Conservation (phyloP, 2,888 invertebrate species). For the Phoenoteleia sp. region DNA sequence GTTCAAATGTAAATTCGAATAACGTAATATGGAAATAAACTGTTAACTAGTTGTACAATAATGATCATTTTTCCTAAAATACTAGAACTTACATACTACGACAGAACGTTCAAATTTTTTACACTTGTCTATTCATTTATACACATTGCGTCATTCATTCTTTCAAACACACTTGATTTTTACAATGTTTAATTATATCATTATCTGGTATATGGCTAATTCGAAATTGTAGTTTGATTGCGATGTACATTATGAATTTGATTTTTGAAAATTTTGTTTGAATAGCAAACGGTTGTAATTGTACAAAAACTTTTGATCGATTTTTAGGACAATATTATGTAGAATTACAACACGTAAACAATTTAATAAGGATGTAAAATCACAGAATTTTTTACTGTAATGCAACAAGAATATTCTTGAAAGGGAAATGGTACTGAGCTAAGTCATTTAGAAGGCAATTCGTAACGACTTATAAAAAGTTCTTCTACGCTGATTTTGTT, state of each 20-base stretch:
- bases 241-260: no score
- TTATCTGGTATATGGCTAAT: slow-evolving; percentile 7
- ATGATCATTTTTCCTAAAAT: slow-evolving; percentile 21
- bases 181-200: slow-evolving; percentile 6
- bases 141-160: slow-evolving; percentile 1
- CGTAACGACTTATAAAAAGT: background rate
- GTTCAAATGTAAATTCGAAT: no score
- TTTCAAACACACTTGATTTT: background rate
- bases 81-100: background rate
- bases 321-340: no score
- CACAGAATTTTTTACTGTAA: background rate
- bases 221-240: background rate
- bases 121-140: background rate
- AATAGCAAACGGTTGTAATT: no score
- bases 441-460: background rate
- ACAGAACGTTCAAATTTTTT: background rate
- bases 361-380: background rate
- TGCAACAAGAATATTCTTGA: background rate
- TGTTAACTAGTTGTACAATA: slow-evolving; percentile 11
- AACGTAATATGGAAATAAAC: no score
- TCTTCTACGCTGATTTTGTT: slow-evolving; percentile 81
- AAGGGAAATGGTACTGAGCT: no score
- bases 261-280: no score
- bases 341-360: no score
- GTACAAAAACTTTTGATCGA: no score